A percentile compares a stretch with the other conserved stretches of the same genome.
Evolutionary conservation across 2,113 vertebrate species (phyloP).

Genomic region (Mesocricetus auratus): DNA sequence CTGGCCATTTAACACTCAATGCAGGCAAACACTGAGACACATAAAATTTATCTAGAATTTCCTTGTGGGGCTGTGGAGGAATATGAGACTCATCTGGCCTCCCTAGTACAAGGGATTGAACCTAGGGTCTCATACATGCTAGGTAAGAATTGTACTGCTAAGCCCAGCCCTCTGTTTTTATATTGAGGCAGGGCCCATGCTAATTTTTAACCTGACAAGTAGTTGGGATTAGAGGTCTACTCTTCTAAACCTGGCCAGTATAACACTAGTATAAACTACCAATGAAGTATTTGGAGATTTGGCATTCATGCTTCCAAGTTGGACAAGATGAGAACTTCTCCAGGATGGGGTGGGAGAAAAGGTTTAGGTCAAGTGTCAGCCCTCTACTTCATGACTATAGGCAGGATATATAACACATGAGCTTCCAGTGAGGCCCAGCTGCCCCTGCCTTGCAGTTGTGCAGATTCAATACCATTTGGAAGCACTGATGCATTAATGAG

Average conservation of each 20-base stretch:
- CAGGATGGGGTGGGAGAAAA: background rate
- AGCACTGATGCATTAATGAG: background rate
- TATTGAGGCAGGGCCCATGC: background rate
- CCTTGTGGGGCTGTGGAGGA: background rate
- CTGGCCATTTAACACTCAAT: background rate
- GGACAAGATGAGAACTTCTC: constrained; percentile 2
- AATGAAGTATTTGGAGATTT: background rate
- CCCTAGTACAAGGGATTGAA: background rate
- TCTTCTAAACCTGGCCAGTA: background rate
- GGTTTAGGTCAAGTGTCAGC: constrained; percentile 31
- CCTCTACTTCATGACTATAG: background rate
- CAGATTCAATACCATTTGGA: background rate
- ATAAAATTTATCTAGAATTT: background rate
- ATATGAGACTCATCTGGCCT: background rate
- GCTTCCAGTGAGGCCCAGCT: background rate
- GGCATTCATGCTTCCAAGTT: background rate
- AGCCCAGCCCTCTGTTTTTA: background rate
- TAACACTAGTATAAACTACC: background rate
- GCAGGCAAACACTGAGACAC: background rate
- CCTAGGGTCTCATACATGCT: background rate
- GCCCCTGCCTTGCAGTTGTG: background rate
- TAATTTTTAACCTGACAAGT: background rate
- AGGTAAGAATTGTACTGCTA: background rate
- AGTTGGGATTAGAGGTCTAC: background rate
- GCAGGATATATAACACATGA: background rate